Percentiles rank a stretch among this genome's conserved stretches.
Evolutionary conservation across 2,797 vertebrate species (phyloP).

Genomic region (Periparus ater): DNA sequence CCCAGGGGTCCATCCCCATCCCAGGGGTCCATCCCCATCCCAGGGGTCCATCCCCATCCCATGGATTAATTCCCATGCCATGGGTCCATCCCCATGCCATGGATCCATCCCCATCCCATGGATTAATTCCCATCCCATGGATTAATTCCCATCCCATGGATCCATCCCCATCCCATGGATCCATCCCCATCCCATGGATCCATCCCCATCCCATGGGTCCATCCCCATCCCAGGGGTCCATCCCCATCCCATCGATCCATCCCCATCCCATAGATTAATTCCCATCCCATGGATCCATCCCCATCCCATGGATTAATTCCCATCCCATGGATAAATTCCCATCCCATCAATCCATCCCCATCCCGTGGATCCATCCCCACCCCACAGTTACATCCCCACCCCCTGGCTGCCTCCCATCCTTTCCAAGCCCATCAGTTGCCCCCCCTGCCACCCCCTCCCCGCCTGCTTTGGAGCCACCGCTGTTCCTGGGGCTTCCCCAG

Average conservation of each 20-base stretch:
- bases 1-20: fast-evolving
- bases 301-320: fast-evolving
- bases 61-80: background rate
- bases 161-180: background rate
- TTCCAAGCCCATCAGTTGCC: background rate
- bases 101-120: fast-evolving
- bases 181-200: background rate
- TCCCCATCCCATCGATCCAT: no score
- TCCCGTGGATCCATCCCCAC: background rate
- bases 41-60: background rate
- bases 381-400: fast-evolving
- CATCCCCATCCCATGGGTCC: fast-evolving
- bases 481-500: background rate
- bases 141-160: fast-evolving
- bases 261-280: fast-evolving
- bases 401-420: background rate
- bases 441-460: background rate
- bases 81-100: background rate
- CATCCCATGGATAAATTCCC: fast-evolving
- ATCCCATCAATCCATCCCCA: fast-evolving
- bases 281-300: no score
- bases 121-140: fast-evolving
- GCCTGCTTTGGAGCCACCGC: fast-evolving
- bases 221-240: fast-evolving
- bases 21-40: background rate